Percentiles rank a stretch among this genome's conserved stretches.
phyloP scores from a whole-genome alignment of 1,140 invertebrate genomes.

The Formica selysi region DNA sequence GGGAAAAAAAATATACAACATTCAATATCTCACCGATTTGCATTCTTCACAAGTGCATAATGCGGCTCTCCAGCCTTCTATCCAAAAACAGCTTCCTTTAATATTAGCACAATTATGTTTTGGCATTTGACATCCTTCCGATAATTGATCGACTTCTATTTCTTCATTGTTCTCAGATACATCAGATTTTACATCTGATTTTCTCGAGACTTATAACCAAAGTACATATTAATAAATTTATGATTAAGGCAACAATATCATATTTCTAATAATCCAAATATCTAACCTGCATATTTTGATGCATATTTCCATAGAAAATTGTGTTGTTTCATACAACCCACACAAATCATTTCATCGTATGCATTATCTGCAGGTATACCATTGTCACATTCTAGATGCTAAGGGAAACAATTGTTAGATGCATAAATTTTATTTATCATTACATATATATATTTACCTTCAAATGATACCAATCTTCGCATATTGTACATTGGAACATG shows the following conservation, averaged over 20 bases:
- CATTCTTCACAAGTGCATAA: constrained; percentile 91
- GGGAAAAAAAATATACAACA: constrained; percentile 9
- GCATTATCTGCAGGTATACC: constrained; percentile 88
- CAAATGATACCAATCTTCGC: constrained; percentile 99
- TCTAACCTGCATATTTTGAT: constrained; percentile 81
- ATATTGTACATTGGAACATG: constrained; percentile 98
- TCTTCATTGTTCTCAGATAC: constrained; percentile 54
- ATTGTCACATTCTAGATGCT: constrained; percentile 90
- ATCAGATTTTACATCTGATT: constrained; percentile 48
- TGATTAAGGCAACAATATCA: neutral
- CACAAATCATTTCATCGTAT: constrained; percentile 94
- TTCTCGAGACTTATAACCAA: constrained; percentile 37
- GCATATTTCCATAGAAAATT: constrained; percentile 92
- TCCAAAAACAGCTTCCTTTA: constrained; percentile 89
- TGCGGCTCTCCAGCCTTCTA: constrained; percentile 90
- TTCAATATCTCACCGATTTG: constrained; percentile 75
- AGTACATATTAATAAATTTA: neutral
- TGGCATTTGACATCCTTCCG: constrained; percentile 79
- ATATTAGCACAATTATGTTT: constrained; percentile 42
- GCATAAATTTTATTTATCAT: constrained; percentile 8
- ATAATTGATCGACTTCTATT: constrained; percentile 71
- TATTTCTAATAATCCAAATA: neutral
- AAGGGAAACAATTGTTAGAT: constrained; percentile 54
- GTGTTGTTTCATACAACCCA: constrained; percentile 90
- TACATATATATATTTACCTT: constrained; percentile 81